Percentiles rank a stretch among this genome's conserved stretches.
Evolutionary conservation across 2,797 vertebrate genomes (phyloP).

Genomic region (Allobates femoralis): DNA sequence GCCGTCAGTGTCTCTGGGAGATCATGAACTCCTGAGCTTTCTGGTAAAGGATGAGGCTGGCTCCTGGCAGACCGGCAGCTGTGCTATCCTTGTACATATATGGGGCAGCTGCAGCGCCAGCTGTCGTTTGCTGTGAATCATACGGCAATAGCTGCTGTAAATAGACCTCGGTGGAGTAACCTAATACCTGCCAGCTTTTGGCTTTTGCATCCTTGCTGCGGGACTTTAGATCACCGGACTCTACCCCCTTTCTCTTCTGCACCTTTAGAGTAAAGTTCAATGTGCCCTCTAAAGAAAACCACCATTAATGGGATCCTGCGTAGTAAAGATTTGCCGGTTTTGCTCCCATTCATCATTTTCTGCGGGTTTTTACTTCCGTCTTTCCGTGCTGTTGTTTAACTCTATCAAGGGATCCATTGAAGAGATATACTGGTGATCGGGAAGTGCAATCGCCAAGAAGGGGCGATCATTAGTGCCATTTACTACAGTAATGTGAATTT

Average conservation of each 20-base stretch:
- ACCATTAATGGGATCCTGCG: constrained; percentile 43
- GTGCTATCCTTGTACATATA: constrained; percentile 86
- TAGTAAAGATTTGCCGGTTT: neutral
- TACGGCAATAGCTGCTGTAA: constrained; percentile 88
- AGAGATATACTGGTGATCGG: constrained; percentile 50
- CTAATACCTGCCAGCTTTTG: constrained; percentile 85
- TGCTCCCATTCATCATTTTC: constrained; percentile 13
- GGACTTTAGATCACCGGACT: constrained; percentile 56
- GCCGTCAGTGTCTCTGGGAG: constrained; percentile 44
- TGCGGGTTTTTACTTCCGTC: constrained; percentile 3
- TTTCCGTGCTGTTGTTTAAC: constrained; percentile 25
- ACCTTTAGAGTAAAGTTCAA: constrained; percentile 62
- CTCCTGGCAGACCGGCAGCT: constrained; percentile 91
- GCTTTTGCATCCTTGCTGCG: constrained; percentile 76
- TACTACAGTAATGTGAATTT: constrained; percentile 63
- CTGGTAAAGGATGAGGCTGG: constrained; percentile 82
- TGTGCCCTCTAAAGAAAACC: constrained; percentile 63
- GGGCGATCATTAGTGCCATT: constrained; percentile 54
- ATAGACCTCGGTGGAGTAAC: constrained; percentile 92
- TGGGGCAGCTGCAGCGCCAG: constrained; percentile 94
- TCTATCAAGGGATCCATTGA: constrained; percentile 61
- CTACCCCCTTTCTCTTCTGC: neutral
- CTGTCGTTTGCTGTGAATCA: constrained; percentile 91
- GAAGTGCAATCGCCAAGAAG: constrained; percentile 42
- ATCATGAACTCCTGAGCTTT: constrained; percentile 70